Evolutionary conservation across 1,140 invertebrate genomes (phyloP).

Genomic region (Oscheius sp.): DNA sequence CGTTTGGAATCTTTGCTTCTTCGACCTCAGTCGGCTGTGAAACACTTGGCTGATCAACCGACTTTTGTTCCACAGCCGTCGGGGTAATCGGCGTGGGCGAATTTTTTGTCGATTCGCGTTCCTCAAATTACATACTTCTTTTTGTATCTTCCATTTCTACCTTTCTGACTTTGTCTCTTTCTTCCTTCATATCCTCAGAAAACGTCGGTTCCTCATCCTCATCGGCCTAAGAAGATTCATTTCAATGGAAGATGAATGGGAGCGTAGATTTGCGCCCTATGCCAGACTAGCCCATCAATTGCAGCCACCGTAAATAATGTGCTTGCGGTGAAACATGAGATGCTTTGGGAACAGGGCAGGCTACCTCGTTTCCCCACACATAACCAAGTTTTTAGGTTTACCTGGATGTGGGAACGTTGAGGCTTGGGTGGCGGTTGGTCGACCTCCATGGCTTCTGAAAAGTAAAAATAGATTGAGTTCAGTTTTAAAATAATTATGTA

Average conservation of each 20-base stretch:
- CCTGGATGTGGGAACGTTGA: not conserved
- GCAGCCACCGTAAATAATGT: not conserved
- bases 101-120: not conserved
- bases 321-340: not conserved
- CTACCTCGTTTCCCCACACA: not conserved
- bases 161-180: constrained; percentile 25
- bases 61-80: not conserved
- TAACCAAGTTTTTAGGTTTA: not conserved
- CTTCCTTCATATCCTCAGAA: constrained; percentile 36
- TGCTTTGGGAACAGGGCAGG: not conserved
- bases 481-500: no score
- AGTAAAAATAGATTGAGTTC: not conserved
- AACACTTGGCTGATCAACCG: not conserved
- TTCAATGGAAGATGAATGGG: no score
- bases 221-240: not conserved
- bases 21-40: not conserved
- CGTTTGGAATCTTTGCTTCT: not conserved
- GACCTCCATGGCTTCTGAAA: not conserved
- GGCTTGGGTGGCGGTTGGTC: not conserved
- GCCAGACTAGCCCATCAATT: not conserved
- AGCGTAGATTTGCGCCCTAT: not conserved
- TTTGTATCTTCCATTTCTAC: not conserved
- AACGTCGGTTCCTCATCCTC: constrained; percentile 29
- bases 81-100: not conserved
- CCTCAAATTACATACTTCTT: not conserved